Evolutionary conservation across 2,113 vertebrate species (phyloP).

Genomic region (Poecile atricapillus): DNA sequence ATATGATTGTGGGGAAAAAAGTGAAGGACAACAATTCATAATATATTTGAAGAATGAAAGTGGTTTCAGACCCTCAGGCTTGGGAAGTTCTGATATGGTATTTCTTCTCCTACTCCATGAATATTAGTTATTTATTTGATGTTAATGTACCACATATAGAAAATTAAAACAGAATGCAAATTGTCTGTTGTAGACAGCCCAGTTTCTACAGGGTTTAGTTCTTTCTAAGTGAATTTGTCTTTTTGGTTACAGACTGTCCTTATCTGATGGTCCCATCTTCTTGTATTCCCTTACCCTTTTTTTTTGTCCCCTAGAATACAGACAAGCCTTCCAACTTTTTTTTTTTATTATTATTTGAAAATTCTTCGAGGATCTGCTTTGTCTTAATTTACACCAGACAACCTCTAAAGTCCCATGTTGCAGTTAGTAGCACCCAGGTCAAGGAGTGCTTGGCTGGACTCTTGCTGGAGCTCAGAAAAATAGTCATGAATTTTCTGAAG

Average conservation of each 20-base stretch:
- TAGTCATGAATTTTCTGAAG: neutral
- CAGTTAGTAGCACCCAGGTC: neutral
- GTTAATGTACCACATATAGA: neutral
- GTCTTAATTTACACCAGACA: neutral
- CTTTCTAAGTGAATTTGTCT: neutral
- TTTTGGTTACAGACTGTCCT: neutral
- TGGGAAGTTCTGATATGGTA: neutral
- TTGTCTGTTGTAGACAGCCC: fast-evolving
- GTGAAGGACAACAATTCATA: neutral
- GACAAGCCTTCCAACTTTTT: neutral
- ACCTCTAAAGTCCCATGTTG: neutral
- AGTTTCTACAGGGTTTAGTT: neutral
- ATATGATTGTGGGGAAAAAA: neutral
- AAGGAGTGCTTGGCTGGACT: neutral
- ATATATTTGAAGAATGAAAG: neutral
- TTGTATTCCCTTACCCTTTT: neutral
- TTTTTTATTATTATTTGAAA: neutral
- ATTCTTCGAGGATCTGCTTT: neutral
- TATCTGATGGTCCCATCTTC: neutral
- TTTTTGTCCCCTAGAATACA: neutral
- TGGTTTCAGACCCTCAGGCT: neutral
- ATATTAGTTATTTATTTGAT: neutral
- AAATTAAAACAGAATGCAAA: neutral
- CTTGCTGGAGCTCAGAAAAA: neutral
- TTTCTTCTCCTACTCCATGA: neutral